phyloP scores from a whole-genome alignment of 2,888 invertebrate genomes.

The Notocelia uddmanniana region DNA sequence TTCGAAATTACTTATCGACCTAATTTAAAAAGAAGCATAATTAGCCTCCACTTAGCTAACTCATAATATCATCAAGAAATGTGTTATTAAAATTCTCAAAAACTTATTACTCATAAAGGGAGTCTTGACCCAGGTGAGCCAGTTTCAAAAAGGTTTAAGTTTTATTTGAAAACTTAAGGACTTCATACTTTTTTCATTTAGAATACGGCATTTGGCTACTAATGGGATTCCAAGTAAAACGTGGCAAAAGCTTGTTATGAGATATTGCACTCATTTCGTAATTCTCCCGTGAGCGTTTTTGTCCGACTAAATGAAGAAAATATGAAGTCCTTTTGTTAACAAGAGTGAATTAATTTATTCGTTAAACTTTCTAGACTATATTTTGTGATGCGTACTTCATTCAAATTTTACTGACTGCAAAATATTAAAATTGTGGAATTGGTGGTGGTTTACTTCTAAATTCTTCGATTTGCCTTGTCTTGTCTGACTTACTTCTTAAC shows the following conservation, averaged over 20 bases:
- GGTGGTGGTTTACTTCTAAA: too few species aligned
- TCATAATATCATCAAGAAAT: conserved; percentile 19
- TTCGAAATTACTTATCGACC: neutral
- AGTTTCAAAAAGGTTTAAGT: conserved; percentile 39
- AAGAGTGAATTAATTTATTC: neutral
- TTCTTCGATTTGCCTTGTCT: too few species aligned
- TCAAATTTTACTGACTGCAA: neutral
- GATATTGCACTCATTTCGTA: conserved; percentile 50
- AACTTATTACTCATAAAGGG: conserved; percentile 54
- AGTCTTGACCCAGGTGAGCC: conserved; percentile 57
- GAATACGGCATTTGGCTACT: conserved; percentile 52
- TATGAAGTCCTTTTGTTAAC: neutral
- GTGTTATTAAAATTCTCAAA: conserved; percentile 51
- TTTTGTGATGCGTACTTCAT: neutral
- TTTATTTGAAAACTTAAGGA: neutral
- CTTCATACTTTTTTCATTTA: neutral
- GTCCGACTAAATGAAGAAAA: conserved; percentile 17
- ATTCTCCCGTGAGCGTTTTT: conserved; percentile 45
- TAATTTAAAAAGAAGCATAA: conserved; percentile 9
- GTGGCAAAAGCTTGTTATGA: conserved; percentile 44
- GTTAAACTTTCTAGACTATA: neutral
- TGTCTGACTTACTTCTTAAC: too few species aligned
- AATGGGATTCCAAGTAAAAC: conserved; percentile 47
- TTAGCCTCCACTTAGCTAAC: conserved; percentile 25
- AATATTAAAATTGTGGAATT: neutral